A percentile compares a stretch with the other conserved stretches of the same genome.
Evolutionary conservation across 1,140 invertebrate species (phyloP).

Genomic region (Eriocheir sinensis): DNA sequence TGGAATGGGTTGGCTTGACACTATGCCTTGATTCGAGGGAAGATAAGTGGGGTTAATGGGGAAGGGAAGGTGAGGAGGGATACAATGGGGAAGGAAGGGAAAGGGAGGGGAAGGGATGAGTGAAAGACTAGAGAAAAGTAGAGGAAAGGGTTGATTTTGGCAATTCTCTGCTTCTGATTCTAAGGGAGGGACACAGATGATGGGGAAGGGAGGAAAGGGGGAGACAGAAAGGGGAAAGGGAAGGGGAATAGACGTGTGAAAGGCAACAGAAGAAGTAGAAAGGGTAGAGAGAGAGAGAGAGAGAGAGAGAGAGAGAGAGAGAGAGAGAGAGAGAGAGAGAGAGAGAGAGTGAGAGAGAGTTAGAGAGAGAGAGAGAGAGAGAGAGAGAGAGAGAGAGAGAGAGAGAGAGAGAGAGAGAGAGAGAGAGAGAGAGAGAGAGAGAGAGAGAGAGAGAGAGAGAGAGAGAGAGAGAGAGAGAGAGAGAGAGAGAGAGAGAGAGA

Average conservation of each 20-base stretch:
- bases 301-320: background rate
- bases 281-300: background rate
- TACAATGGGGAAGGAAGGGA: background rate
- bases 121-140: too few relatives aligned
- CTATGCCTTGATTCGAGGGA: too few relatives aligned
- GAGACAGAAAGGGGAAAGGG: background rate
- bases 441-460: background rate
- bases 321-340: background rate
- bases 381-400: background rate
- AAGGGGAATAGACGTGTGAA: too few relatives aligned
- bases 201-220: background rate
- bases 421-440: background rate
- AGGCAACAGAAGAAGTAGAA: too few relatives aligned
- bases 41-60: background rate
- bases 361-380: background rate
- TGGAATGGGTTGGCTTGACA: too few relatives aligned
- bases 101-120: too few relatives aligned
- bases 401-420: background rate
- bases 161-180: too few relatives aligned
- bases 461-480: background rate
- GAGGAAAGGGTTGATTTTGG: too few relatives aligned
- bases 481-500: background rate
- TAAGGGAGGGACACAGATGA: background rate
- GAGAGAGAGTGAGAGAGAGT: background rate
- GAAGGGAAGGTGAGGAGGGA: background rate